phyloP scores from a whole-genome alignment of 2,113 vertebrate genomes.

The Phasianus colchicus region DNA sequence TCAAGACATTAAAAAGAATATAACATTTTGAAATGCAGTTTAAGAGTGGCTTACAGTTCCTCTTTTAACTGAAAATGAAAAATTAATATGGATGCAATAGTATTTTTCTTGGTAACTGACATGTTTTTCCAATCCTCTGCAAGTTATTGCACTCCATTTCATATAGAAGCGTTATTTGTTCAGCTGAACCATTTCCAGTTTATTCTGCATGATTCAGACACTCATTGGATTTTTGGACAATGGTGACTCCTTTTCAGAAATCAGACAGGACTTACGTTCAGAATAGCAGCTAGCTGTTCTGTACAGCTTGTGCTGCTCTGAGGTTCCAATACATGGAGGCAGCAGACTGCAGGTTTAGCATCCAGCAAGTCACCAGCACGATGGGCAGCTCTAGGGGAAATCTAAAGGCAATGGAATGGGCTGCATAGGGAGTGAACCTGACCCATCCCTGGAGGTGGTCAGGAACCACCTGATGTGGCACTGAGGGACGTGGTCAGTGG shows the following conservation, averaged over 20 bases:
- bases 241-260: neutral
- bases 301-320: neutral
- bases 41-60: neutral
- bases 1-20: neutral
- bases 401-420: too few species aligned
- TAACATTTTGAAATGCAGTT: neutral
- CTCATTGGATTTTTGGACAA: neutral
- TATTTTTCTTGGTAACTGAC: slow-evolving; percentile 51
- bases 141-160: slow-evolving; percentile 49
- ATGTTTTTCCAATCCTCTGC: slow-evolving; percentile 43
- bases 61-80: slow-evolving; percentile 4
- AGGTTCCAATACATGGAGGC: neutral
- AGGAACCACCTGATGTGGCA: too few species aligned
- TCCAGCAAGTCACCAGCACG: neutral
- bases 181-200: slow-evolving; percentile 55
- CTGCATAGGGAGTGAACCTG: too few species aligned
- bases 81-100: slow-evolving; percentile 7
- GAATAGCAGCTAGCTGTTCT: neutral
- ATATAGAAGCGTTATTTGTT: slow-evolving; percentile 45
- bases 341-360: neutral
- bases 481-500: too few species aligned
- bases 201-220: neutral
- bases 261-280: neutral
- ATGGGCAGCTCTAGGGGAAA: neutral
- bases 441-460: too few species aligned